phyloP scores from a whole-genome alignment of 2,888 invertebrate species.

The Anticlea derivata region DNA sequence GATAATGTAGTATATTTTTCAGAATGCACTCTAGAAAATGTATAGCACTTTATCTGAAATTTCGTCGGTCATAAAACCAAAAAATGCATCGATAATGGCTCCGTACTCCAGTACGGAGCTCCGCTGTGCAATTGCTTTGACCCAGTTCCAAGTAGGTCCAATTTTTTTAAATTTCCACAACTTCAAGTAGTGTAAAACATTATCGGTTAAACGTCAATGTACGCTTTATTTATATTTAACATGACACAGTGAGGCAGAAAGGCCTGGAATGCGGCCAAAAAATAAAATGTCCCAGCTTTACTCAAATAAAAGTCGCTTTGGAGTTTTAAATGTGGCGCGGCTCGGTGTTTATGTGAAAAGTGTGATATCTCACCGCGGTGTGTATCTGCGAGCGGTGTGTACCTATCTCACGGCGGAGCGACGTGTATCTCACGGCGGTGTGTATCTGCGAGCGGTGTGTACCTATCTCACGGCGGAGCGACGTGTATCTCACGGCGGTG shows the following conservation, averaged over 20 bases:
- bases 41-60: too few species aligned
- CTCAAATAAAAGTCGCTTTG: constrained; percentile 39
- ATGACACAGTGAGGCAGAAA: constrained; percentile 30
- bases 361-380: constrained; percentile 23
- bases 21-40: too few species aligned
- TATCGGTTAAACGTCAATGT: constrained; percentile 26
- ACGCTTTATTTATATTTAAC: constrained; percentile 32
- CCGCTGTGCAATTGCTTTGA: constrained; percentile 1
- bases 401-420: too few species aligned
- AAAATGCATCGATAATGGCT: constrained; percentile 19
- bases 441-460: too few species aligned
- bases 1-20: too few species aligned
- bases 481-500: too few species aligned
- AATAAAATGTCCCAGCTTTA: constrained; percentile 37
- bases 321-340: constrained; percentile 36
- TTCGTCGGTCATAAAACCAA: constrained; percentile 1
- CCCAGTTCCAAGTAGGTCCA: constrained; percentile 12
- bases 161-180: constrained; percentile 15
- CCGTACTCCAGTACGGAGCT: too few species aligned
- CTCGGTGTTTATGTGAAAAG: constrained; percentile 35
- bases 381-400: not conserved
- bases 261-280: constrained; percentile 36
- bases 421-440: too few species aligned
- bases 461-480: too few species aligned
- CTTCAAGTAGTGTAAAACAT: constrained; percentile 20